Evolutionary conservation across 2,888 invertebrate species (phyloP).

Genomic region (Sipunculus nudus): DNA sequence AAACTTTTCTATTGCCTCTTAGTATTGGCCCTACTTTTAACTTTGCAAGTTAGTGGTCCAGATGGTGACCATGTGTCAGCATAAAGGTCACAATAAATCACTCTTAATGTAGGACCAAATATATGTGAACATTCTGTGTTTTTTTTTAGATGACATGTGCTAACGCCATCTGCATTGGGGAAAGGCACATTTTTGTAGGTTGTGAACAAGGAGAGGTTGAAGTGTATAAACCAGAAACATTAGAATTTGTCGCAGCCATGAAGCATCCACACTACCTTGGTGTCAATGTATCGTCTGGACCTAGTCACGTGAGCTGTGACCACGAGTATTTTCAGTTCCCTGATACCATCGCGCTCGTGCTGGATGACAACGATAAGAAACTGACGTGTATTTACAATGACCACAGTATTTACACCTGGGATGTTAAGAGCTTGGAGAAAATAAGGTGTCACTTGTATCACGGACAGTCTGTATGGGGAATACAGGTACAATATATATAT

Average conservation of each 20-base stretch:
- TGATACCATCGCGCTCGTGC: constrained; percentile 91
- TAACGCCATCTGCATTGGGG: constrained; percentile 89
- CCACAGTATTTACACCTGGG: constrained; percentile 97
- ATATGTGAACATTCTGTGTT: constrained; percentile 3
- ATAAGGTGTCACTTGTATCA: constrained; percentile 94
- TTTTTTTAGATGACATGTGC: constrained; percentile 83
- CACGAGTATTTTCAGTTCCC: constrained; percentile 87
- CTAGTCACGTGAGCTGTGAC: constrained; percentile 73
- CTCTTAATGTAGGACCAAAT: constrained; percentile 3
- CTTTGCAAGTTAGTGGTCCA: too few species aligned
- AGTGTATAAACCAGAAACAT: constrained; percentile 83
- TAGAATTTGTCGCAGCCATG: constrained; percentile 75
- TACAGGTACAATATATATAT: constrained; percentile 77
- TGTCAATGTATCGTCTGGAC: too few species aligned
- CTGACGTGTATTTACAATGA: constrained; percentile 93
- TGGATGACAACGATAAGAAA: constrained; percentile 74
- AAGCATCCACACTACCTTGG: constrained; percentile 85
- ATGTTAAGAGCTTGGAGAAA: constrained; percentile 91
- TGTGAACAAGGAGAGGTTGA: constrained; percentile 94
- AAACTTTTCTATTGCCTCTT: too few species aligned
- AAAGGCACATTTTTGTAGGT: constrained; percentile 89
- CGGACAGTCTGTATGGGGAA: constrained; percentile 97
- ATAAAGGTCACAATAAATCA: too few species aligned
- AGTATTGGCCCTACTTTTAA: too few species aligned
- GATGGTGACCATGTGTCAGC: too few species aligned